Evolutionary conservation across 1,140 invertebrate genomes (phyloP).

Genomic region (Papilio polytes): DNA sequence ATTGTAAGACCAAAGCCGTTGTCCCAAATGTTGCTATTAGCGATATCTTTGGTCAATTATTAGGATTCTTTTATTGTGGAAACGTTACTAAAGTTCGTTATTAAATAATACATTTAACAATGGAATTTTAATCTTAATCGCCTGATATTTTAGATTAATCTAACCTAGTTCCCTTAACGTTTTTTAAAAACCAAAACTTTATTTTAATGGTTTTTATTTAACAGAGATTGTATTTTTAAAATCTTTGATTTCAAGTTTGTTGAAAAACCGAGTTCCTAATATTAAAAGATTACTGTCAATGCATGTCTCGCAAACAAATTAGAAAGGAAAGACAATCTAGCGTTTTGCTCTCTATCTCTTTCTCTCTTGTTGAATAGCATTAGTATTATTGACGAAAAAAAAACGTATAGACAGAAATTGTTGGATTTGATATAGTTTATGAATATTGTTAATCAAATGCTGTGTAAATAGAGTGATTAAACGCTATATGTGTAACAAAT

Average conservation of each 20-base stretch:
- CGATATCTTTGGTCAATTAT: slow-evolving; percentile 83
- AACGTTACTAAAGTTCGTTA: slow-evolving; percentile 67
- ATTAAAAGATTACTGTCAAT: slow-evolving; percentile 63
- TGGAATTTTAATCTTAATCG: slow-evolving; percentile 68
- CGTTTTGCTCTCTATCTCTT: slow-evolving; percentile 66
- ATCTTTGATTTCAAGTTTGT: background rate
- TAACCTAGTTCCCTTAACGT: background rate
- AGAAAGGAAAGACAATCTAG: slow-evolving; percentile 59
- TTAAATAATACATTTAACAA: slow-evolving; percentile 64
- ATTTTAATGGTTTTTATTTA: background rate
- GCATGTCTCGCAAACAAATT: slow-evolving; percentile 53
- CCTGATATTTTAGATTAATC: slow-evolving; percentile 45
- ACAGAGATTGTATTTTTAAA: slow-evolving; percentile 41
- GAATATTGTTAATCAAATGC: slow-evolving; percentile 83
- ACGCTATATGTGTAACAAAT: slow-evolving; percentile 80
- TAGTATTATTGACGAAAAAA: slow-evolving; percentile 77
- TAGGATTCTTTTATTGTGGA: slow-evolving; percentile 74
- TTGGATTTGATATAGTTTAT: slow-evolving; percentile 84
- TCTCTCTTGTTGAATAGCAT: slow-evolving; percentile 77
- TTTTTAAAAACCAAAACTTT: background rate
- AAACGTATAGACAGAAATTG: slow-evolving; percentile 80
- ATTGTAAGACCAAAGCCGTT: slow-evolving; percentile 78
- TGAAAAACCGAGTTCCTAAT: slow-evolving; percentile 71
- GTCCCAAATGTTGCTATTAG: slow-evolving; percentile 74
- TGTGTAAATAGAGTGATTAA: slow-evolving; percentile 84